Evolutionary conservation across 2,113 vertebrate species (phyloP), one percentile per base, ranked within the genome.

Genomic region (Isichthys henryi): DNA sequence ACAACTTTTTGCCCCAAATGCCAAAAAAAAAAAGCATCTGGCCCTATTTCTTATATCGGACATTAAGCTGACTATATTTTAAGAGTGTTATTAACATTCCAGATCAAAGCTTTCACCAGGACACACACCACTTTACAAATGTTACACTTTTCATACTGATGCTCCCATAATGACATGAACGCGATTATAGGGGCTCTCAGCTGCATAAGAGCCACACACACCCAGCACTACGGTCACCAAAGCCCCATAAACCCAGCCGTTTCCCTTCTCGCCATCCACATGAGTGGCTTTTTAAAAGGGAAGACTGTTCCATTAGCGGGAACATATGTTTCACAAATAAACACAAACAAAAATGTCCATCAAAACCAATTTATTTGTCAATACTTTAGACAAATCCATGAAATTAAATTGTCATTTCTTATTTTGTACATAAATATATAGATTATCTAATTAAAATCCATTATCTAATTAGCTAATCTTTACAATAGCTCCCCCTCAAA

Each of bases 371-470:
- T 53, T 53, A 87, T 87, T 87, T 87, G 85, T 50, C 31, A 52
- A 82, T 35, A 89, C 35, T 90, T 90, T 56, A 85, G 89, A 90
- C 85, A 90, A 90, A 77, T 87, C 46, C 48, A 90, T 87, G 58
- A 87, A 90, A 87, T 48, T 46, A 19, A 77, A 45, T 86, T 83
- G 39, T 85, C 77, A 89, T 89, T 89, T 84, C 9, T 53, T 87
- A 87, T 87, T 90, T 89, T 53, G 49, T 90, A 87, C 88, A 90
- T 90, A 89, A 86, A 90, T 89, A 89, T 89, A 89, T 84, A 89
- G 83, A 86, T 86, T 86, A 84, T 89, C 58, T 74, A 87, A 90
- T 90, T 87, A 88, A 90, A 90, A 90, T 87, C 56, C 48, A 87
- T 90, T 56, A 53, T 43, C 49, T 87, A 86, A 86, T 86, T 49